Evolutionary conservation across 2,797 vertebrate genomes (phyloP), one percentile per base, ranked within the genome.

Genomic region (Muraenolepis orangiensis): DNA sequence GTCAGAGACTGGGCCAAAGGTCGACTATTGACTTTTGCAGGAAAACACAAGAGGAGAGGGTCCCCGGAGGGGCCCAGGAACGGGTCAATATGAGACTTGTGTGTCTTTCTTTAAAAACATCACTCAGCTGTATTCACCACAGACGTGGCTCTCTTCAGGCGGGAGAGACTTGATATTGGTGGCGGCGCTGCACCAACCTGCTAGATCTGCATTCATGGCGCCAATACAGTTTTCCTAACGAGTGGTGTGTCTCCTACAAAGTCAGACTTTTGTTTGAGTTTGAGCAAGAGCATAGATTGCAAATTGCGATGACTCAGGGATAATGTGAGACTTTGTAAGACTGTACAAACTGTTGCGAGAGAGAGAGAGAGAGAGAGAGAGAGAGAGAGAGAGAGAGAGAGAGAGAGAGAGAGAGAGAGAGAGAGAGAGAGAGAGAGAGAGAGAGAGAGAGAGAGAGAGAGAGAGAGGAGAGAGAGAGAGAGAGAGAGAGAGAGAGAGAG

Each of bases 1-100:
- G 86, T 87, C 85, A 83, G 46, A 79, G 71, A 85, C 76, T 81
- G 78, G 84, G 85, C 78, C 78, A 87, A 77, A 69, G 84, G 87
- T 90, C 87, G 87, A 81, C 71, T 34, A 88, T 90, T 1, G 87
- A 90, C n/a, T n/a, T 90, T 86, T 83, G 40, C 10, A 72, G 57
- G 42, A 82, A 78, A 88, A 87, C 31, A 28, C 76, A 83, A 85
- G 75, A 81, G 16, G 0, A 4, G 71, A 66, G 16, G 0, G 7
- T 11, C 66, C 31, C 70, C 69, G 12, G 61, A 28, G 61, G 26
- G 26, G 61, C n/a, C 1, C 7, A 66, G 64, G 64, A 26, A 2
- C 26, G 1, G 64, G 7, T 66, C 29, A 66, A 66, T 66, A 66
- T 28, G 12, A 26, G 28, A 66, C 26, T 66, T 16, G 26, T 66